Conservation (phyloP, 2,113 vertebrate genomes). For the Castor canadensis region DNA sequence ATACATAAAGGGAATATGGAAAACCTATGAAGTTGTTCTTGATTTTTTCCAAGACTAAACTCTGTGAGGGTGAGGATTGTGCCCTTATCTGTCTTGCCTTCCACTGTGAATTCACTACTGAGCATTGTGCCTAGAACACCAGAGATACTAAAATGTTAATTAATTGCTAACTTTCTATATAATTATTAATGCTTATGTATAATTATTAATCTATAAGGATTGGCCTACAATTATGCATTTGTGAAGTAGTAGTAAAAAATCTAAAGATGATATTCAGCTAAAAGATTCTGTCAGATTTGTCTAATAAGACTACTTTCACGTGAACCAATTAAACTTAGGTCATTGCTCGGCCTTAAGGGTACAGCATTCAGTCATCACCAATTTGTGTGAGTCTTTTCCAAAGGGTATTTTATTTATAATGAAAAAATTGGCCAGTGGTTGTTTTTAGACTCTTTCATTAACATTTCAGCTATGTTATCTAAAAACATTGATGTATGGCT, state of each 20-base stretch:
- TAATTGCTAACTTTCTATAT: not conserved
- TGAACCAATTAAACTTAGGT: constrained; percentile 37
- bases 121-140: not conserved
- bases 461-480: constrained; percentile 48
- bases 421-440: constrained; percentile 31
- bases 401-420: constrained; percentile 40
- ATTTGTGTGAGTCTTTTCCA: constrained; percentile 52
- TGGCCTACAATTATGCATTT: constrained; percentile 18
- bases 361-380: constrained; percentile 60
- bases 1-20: not conserved
- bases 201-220: not conserved
- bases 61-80: not conserved
- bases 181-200: not conserved
- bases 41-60: not conserved
- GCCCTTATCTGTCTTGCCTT: not conserved
- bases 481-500: constrained; percentile 35
- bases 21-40: not conserved
- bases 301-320: not conserved
- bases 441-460: constrained; percentile 20
- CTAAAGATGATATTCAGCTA: not conserved
- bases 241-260: constrained; percentile 27
- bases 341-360: constrained; percentile 62
- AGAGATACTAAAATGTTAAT: not conserved
- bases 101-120: not conserved
- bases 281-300: constrained; percentile 53